Evolutionary conservation across 2,888 invertebrate genomes (phyloP).

Genomic region (Drosophila mayaguana): DNA sequence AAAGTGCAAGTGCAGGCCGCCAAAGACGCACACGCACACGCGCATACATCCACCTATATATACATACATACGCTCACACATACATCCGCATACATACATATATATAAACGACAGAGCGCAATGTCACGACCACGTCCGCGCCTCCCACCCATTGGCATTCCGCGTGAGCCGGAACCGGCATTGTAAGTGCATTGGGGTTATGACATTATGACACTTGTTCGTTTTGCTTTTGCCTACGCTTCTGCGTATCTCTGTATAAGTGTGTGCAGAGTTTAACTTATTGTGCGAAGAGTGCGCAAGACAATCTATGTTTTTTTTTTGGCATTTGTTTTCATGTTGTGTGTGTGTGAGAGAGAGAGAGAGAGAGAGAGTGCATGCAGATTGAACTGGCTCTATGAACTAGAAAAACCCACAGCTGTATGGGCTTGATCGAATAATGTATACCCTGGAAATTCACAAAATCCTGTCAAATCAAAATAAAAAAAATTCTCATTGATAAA

Average conservation of each 20-base stretch:
- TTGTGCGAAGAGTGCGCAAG: constrained; percentile 14
- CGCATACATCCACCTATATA: constrained; percentile 18
- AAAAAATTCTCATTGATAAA: background rate
- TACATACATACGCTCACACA: constrained; percentile 14
- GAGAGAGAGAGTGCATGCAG: background rate
- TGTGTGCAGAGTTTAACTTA: background rate
- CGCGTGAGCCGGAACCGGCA: constrained; percentile 59
- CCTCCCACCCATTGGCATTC: constrained; percentile 53
- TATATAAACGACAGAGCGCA: constrained; percentile 30
- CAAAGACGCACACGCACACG: constrained; percentile 43
- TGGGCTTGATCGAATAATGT: background rate
- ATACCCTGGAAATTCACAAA: background rate
- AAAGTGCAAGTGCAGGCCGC: constrained; percentile 60
- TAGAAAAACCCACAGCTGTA: background rate
- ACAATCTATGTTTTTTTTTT: constrained; percentile 16
- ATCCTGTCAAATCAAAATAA: background rate
- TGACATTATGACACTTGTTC: constrained; percentile 53
- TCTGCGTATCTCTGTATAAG: background rate
- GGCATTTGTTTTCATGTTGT: constrained; percentile 8
- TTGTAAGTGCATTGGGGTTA: constrained; percentile 64
- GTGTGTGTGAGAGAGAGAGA: background rate
- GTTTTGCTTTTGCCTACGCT: constrained; percentile 16
- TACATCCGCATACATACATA: background rate
- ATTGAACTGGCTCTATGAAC: constrained; percentile 26
- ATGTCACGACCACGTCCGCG: constrained; percentile 70